A percentile compares a stretch with the other conserved stretches of the same genome.
phyloP scores from a whole-genome alignment of 1,140 invertebrate species.

The Hestina assimilis region DNA sequence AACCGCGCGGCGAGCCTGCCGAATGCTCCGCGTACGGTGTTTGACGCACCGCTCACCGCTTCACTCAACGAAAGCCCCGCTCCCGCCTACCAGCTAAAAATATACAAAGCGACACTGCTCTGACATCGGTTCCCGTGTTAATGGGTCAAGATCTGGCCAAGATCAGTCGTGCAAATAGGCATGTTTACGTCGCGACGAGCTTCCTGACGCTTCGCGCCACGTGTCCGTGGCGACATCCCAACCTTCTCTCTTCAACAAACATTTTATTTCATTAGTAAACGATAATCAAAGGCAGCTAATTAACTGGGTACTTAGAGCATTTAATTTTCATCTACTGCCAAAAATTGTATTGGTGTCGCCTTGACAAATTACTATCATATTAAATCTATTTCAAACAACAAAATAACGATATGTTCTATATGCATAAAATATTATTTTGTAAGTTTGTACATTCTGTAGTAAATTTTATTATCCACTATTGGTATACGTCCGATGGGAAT shows the following conservation, averaged over 20 bases:
- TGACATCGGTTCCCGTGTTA: conserved; percentile 67
- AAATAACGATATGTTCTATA: too few relatives aligned
- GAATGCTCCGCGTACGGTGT: conserved; percentile 37
- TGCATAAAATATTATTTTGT: too few relatives aligned
- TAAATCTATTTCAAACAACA: too few relatives aligned
- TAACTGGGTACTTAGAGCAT: too few relatives aligned
- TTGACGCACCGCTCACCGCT: conserved; percentile 25
- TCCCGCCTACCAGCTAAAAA: conserved; percentile 59
- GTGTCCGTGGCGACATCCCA: conserved; percentile 51
- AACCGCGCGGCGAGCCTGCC: conserved; percentile 35
- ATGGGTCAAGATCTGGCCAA: conserved; percentile 77
- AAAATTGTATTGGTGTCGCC: too few relatives aligned
- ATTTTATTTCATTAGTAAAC: neutral
- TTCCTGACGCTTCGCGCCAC: conserved; percentile 51
- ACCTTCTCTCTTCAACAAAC: conserved; percentile 15
- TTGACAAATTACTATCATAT: too few relatives aligned
- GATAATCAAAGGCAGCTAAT: neutral
- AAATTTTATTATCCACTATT: conserved; percentile 10
- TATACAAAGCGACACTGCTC: conserved; percentile 64
- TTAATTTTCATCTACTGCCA: too few relatives aligned
- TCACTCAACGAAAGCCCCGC: conserved; percentile 42
- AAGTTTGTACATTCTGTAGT: too few relatives aligned
- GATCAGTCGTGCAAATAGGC: conserved; percentile 66
- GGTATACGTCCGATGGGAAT: conserved; percentile 31
- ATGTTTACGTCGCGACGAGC: conserved; percentile 60